phyloP scores from a whole-genome alignment of 2,888 invertebrate species.

The Dynastes hyllus region DNA sequence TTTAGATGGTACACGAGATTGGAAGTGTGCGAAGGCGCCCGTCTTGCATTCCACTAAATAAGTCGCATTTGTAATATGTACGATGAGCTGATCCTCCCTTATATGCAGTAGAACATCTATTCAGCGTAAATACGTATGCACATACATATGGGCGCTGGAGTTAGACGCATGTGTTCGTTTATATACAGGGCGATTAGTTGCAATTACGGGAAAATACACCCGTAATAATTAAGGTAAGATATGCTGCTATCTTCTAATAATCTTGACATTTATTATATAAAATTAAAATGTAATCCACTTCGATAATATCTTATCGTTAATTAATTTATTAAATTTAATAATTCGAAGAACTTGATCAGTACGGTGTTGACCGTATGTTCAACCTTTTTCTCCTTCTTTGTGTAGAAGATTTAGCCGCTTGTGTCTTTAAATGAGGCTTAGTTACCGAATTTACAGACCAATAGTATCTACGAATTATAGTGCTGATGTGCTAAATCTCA shows the following conservation, averaged over 20 bases:
- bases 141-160: not conserved
- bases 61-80: conserved; percentile 60
- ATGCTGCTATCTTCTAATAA: not conserved
- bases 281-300: not conserved
- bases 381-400: too few relatives aligned
- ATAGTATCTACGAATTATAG: too few relatives aligned
- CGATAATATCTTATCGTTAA: too few relatives aligned
- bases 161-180: not conserved
- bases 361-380: too few relatives aligned
- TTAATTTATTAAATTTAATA: too few relatives aligned
- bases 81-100: conserved; percentile 31
- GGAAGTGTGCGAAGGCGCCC: conserved; percentile 63
- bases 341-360: too few relatives aligned
- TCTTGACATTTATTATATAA: not conserved
- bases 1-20: conserved; percentile 65
- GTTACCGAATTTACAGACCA: too few relatives aligned
- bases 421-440: too few relatives aligned
- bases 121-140: not conserved
- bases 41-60: conserved; percentile 62
- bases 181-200: conserved; percentile 9
- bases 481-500: too few relatives aligned
- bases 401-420: too few relatives aligned
- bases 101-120: conserved; percentile 15
- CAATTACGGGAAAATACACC: not conserved
- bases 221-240: conserved; percentile 7